phyloP scores from a whole-genome alignment of 2,797 vertebrate genomes.

The Remorina albescens region DNA sequence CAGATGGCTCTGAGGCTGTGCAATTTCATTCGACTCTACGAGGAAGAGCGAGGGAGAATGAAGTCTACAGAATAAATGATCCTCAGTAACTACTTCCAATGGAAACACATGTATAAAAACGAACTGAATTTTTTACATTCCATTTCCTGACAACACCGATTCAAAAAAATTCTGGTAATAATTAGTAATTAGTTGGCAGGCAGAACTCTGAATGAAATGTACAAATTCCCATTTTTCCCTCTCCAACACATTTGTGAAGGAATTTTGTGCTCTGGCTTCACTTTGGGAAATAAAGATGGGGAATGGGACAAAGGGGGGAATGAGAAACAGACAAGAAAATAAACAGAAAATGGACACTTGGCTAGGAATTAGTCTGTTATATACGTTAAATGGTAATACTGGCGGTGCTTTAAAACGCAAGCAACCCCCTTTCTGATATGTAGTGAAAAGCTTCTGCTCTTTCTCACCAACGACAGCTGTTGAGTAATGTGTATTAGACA shows the following conservation, averaged over 20 bases:
- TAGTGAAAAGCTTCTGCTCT: too few relatives aligned
- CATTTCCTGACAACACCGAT: conserved; percentile 2
- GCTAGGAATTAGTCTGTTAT: too few relatives aligned
- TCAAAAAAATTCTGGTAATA: background rate
- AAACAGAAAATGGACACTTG: background rate
- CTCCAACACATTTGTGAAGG: background rate
- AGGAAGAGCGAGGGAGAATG: background rate
- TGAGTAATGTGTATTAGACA: background rate
- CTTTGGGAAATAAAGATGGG: background rate
- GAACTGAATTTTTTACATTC: too few relatives aligned
- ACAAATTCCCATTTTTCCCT: conserved; percentile 4
- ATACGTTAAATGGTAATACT: background rate
- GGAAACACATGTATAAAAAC: too few relatives aligned
- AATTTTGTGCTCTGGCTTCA: conserved; percentile 11
- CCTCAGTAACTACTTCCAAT: background rate
- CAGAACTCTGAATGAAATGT: conserved; percentile 11
- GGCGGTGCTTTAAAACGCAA: background rate
- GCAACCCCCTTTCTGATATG: background rate
- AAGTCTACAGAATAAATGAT: background rate
- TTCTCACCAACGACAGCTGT: background rate
- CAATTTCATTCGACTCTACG: conserved; percentile 21
- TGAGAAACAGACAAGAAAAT: background rate
- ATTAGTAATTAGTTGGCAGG: conserved; percentile 5
- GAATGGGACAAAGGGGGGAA: background rate
- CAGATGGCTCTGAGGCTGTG: conserved; percentile 25